Evolutionary conservation across 1,140 invertebrate species (phyloP).

Genomic region (Drosophila tani): DNA sequence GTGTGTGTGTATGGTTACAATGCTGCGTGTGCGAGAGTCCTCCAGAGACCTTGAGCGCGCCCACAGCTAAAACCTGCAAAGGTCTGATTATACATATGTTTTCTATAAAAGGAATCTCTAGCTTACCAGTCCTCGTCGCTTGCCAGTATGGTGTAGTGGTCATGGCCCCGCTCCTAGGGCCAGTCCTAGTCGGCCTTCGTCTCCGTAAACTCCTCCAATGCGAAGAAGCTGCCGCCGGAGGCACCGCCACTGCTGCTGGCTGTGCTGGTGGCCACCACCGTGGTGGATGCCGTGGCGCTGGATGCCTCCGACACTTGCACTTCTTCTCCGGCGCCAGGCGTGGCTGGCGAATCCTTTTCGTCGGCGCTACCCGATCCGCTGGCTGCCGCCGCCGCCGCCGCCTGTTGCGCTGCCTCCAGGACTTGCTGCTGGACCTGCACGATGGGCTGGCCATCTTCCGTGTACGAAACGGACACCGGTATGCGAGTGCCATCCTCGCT

Average conservation of each 20-base stretch:
- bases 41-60: conserved; percentile 34
- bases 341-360: conserved; percentile 55
- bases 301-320: conserved; percentile 61
- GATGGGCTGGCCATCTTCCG: conserved; percentile 80
- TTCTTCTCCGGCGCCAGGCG: conserved; percentile 46
- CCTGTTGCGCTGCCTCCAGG: conserved; percentile 63
- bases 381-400: conserved; percentile 55
- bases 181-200: conserved; percentile 78
- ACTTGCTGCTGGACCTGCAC: conserved; percentile 81
- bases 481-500: conserved; percentile 84
- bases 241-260: conserved; percentile 63
- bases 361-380: conserved; percentile 37
- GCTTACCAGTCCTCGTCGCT: conserved; percentile 69
- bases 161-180: conserved; percentile 61
- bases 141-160: conserved; percentile 68
- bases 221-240: conserved; percentile 70
- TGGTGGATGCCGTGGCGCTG: conserved; percentile 40
- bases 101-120: not conserved
- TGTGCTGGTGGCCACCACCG: conserved; percentile 64
- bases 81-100: not conserved
- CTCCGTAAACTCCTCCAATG: conserved; percentile 77
- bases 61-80: conserved; percentile 60
- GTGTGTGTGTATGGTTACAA: conserved; percentile 21
- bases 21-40: conserved; percentile 47
- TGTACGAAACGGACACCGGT: conserved; percentile 83